A percentile compares a stretch with the other conserved stretches of the same genome.
phyloP scores from a whole-genome alignment of 2,797 vertebrate genomes.

The Centroberyx gerrardi region DNA sequence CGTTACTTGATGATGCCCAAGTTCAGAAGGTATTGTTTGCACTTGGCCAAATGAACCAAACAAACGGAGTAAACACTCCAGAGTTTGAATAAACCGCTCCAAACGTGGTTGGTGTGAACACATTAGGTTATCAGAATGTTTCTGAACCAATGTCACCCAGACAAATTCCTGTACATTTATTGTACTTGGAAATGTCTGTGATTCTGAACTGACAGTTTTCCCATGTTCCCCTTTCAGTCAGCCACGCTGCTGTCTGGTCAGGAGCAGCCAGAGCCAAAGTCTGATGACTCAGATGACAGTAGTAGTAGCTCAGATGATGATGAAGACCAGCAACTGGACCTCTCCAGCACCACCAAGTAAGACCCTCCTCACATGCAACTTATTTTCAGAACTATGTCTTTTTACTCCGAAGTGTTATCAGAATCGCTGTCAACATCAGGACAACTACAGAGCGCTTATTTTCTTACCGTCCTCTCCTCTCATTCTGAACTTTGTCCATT shows the following conservation, averaged over 20 bases:
- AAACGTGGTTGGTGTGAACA: too few relatives aligned
- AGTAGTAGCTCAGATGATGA: constrained; percentile 83
- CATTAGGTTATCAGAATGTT: background rate
- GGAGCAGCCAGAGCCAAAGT: constrained; percentile 79
- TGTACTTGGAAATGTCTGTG: background rate
- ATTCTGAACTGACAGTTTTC: background rate
- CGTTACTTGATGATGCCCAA: too few relatives aligned
- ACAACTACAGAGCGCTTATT: background rate
- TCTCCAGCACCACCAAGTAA: constrained; percentile 88
- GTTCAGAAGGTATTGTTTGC: too few relatives aligned
- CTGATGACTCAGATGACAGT: constrained; percentile 62
- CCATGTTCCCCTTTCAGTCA: constrained; percentile 75
- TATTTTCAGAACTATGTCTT: background rate
- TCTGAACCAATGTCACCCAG: background rate
- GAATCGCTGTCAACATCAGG: too few relatives aligned
- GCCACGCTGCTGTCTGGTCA: constrained; percentile 87
- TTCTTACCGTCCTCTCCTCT: background rate
- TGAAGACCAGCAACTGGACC: constrained; percentile 86
- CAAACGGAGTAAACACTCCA: too few relatives aligned
- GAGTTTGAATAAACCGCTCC: too few relatives aligned
- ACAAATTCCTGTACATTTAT: background rate
- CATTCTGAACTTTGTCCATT: background rate
- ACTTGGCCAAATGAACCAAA: too few relatives aligned
- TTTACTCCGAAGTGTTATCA: too few relatives aligned
- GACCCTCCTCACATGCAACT: constrained; percentile 7